Evolutionary conservation across 2,113 vertebrate species (phyloP).

Genomic region (Calyptommatus sinebrachiatus): DNA sequence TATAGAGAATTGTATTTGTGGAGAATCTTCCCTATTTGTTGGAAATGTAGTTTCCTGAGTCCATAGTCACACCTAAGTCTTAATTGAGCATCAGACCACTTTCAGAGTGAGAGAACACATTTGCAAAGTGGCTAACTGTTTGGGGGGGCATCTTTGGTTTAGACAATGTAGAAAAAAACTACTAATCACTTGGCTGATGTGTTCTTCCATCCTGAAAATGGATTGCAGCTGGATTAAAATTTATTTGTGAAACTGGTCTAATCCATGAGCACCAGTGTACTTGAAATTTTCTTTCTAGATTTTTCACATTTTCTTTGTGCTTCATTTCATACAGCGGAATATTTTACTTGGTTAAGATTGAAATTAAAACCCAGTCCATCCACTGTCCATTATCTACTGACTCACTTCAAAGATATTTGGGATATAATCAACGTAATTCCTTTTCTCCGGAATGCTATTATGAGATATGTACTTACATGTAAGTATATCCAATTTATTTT

Average conservation of each 20-base stretch:
- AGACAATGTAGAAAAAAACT: no score
- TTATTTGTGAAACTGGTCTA: no score
- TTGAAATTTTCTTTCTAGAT: fast-evolving
- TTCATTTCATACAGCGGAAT: slow-evolving; percentile 77
- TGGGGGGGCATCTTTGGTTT: no score
- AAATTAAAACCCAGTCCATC: slow-evolving; percentile 85
- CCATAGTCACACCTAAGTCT: no score
- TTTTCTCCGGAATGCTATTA: slow-evolving; percentile 83
- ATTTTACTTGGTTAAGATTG: slow-evolving; percentile 84
- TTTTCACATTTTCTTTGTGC: neutral
- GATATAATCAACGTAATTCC: slow-evolving; percentile 91
- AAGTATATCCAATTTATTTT: slow-evolving; percentile 63
- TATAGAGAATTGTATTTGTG: no score
- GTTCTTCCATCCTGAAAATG: no score
- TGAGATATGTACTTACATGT: slow-evolving; percentile 95
- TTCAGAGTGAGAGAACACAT: no score
- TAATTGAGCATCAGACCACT: no score
- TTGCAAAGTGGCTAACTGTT: no score
- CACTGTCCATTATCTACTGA: slow-evolving; percentile 91
- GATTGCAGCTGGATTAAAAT: no score
- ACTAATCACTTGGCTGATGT: no score
- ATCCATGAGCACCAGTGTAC: neutral
- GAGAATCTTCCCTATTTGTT: neutral
- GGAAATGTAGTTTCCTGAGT: no score
- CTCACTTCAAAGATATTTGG: slow-evolving; percentile 91